Base-by-base conservation (phyloP, 2,113 vertebrate species). In the Hippocampus comes region DNA sequence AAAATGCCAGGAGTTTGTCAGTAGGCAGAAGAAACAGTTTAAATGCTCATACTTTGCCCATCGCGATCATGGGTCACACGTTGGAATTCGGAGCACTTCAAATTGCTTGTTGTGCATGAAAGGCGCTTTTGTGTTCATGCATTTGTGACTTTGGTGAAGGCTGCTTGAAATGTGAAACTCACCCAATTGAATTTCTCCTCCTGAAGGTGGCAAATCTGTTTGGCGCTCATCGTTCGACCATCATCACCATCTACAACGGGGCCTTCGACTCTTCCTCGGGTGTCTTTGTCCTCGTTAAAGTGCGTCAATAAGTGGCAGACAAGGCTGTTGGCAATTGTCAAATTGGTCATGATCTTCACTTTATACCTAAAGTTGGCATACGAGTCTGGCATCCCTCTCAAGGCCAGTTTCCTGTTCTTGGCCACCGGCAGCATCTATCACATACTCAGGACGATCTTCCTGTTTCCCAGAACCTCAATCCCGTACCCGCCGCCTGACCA, bases 181-280 rank as follows among this genome's bases (percentile, higher is more conserved):
- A 79, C 43, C 0, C 5, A 5, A 15, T 65, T 56, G 2, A 15
- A 57, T 64, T 69, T 48, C 65, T 27, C 27, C 9, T 61, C 61
- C 46, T 73, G 0, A 68, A 98, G 97, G 89, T 98, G 9, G 95
- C 95, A 51, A 99, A 97, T 84, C 91, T 98, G n/a, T 97, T 98
- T 0, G 95, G 95, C 59, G 87, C 90, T 17, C 93, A 90, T 63
- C 95, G 95, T 20, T 96, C 95, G 21, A 94, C 95, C 55, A 89
- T 99, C 82, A 97, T 99, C 89, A 98, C 95, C 1, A 87, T 97
- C n/a, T 97, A 97, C 85, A 97, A 95, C 0, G 96, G 96, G 0
- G 95, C 96, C 1, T 99, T 96, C 0, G 96, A 99, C 82, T 97
- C 97, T 6, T 98, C 97, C 0, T 95, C 96, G 0, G 93, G 93